Percentiles rank a stretch among this genome's conserved stretches.
phyloP scores from a whole-genome alignment of 2,888 invertebrate genomes.

The Carcina quercana region DNA sequence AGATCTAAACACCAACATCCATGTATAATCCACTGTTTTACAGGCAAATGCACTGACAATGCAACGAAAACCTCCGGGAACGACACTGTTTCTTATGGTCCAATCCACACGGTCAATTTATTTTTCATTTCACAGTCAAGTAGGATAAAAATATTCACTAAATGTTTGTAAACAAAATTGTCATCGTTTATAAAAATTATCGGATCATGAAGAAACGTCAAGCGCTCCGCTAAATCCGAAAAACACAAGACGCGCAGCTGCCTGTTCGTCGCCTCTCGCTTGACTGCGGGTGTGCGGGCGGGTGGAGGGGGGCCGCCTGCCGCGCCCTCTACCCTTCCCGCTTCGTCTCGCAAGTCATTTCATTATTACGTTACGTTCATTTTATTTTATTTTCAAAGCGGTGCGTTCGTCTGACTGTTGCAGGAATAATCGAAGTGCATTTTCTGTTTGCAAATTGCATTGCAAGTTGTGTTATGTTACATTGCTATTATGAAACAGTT shows the following conservation, averaged over 20 bases:
- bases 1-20: constrained; percentile 50
- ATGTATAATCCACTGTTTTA: constrained; percentile 59
- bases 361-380: constrained; percentile 52
- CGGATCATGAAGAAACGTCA: constrained; percentile 57
- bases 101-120: constrained; percentile 31
- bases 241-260: constrained; percentile 72
- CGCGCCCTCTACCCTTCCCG: constrained; percentile 56
- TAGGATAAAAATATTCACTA: constrained; percentile 28
- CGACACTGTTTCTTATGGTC: constrained; percentile 34
- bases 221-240: constrained; percentile 63
- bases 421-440: constrained; percentile 21
- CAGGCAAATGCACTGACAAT: constrained; percentile 66
- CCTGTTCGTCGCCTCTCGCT: constrained; percentile 65
- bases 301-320: constrained; percentile 26
- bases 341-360: constrained; percentile 59
- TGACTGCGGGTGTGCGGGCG: constrained; percentile 47
- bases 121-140: too few species aligned
- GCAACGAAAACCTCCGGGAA: constrained; percentile 44
- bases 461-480: constrained; percentile 13
- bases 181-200: constrained; percentile 36
- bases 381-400: constrained; percentile 51
- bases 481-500: constrained; percentile 3
- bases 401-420: constrained; percentile 23
- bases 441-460: constrained; percentile 17
- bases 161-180: constrained; percentile 42